Percentiles rank a stretch among this genome's conserved stretches.
These are phyloP conservation scores for Boulengeromyrus knoepffleri DNA, from an alignment of 2,113 vertebrate genomes.

Conservation along the genomic window DNA sequence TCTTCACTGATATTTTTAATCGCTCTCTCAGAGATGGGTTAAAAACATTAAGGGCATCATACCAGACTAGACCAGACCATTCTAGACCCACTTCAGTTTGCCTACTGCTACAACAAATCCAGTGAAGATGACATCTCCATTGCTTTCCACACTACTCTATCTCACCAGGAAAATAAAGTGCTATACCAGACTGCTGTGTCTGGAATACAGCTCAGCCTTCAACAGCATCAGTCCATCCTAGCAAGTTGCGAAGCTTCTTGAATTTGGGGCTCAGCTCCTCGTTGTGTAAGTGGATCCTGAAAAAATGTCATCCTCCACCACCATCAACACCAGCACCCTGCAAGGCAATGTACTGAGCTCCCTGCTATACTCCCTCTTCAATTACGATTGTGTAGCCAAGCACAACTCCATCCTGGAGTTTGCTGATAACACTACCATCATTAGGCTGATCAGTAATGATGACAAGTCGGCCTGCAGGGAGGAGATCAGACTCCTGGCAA, in stretches of 20 bases:
- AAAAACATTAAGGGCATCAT: neutral
- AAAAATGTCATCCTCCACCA: neutral
- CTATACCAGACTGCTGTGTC: neutral
- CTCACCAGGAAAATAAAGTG: neutral
- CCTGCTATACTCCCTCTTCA: neutral
- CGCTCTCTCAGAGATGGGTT: neutral
- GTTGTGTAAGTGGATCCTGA: neutral
- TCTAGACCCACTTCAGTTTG: neutral
- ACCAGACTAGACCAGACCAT: neutral
- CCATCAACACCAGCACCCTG: neutral
- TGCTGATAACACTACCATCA: neutral
- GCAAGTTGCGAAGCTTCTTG: neutral
- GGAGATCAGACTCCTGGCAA: neutral
- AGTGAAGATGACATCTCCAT: neutral
- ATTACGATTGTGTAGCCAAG: neutral
- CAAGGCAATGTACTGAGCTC: neutral
- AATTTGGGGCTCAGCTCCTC: neutral
- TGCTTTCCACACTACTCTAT: neutral
- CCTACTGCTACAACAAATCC: neutral
- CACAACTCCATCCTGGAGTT: neutral
- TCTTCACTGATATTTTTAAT: neutral
- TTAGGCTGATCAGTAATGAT: neutral
- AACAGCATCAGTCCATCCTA: neutral
- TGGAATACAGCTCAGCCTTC: neutral
- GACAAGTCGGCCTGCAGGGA: neutral